phyloP scores from a whole-genome alignment of 2,113 vertebrate species.

The Corythornis vintsioides region DNA sequence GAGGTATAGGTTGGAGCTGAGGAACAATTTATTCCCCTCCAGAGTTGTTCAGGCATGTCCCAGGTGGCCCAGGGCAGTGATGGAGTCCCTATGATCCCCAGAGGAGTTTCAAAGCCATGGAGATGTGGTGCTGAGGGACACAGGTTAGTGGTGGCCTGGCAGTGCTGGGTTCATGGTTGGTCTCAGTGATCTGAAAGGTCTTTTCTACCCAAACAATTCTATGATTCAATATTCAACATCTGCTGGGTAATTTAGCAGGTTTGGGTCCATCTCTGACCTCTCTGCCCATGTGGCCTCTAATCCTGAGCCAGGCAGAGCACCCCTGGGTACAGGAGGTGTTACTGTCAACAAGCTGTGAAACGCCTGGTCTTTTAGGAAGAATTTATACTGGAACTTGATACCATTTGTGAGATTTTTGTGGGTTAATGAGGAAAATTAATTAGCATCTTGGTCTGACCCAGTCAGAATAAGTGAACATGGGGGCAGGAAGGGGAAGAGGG shows the following conservation, averaged over 20 bases:
- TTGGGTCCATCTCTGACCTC: neutral
- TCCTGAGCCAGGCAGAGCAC: neutral
- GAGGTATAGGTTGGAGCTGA: too few relatives aligned
- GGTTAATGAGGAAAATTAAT: conserved; percentile 39
- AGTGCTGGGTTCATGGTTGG: too few relatives aligned
- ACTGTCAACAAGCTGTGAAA: neutral
- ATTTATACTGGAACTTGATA: neutral
- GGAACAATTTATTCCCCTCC: too few relatives aligned
- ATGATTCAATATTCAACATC: too few relatives aligned
- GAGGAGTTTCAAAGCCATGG: too few relatives aligned
- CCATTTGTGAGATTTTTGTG: neutral
- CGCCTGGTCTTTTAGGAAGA: neutral
- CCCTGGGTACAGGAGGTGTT: rapidly evolving
- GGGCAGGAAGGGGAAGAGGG: neutral
- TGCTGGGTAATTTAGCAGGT: neutral
- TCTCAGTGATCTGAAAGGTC: too few relatives aligned
- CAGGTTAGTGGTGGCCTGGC: too few relatives aligned
- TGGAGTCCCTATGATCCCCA: too few relatives aligned
- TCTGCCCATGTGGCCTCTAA: neutral
- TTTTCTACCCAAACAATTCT: too few relatives aligned
- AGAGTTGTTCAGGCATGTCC: too few relatives aligned
- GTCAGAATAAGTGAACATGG: neutral
- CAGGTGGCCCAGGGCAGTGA: too few relatives aligned
- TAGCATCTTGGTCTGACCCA: neutral
- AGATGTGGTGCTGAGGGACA: too few relatives aligned